Evolutionary conservation across 2,113 vertebrate genomes (phyloP).

Genomic region (Calypte anna): DNA sequence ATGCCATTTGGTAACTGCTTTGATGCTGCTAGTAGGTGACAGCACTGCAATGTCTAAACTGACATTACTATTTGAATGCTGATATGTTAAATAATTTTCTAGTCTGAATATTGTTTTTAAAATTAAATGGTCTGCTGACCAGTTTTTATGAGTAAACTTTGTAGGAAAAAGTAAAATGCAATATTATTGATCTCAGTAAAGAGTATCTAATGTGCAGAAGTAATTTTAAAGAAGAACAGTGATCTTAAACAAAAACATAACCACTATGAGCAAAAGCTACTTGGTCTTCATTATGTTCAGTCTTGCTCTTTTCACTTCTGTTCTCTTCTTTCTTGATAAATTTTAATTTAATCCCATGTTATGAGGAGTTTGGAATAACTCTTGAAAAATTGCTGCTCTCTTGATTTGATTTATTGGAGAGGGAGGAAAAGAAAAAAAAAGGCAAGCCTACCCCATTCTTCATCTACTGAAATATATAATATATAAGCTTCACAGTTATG

Average conservation of each 20-base stretch:
- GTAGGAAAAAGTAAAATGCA: background rate
- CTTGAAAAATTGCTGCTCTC: background rate
- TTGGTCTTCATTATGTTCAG: background rate
- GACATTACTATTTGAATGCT: background rate
- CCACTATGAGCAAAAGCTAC: background rate
- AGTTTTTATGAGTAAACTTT: background rate
- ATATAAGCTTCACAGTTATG: background rate
- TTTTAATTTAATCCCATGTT: background rate
- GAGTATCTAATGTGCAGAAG: background rate
- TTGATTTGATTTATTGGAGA: background rate
- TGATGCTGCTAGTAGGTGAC: background rate
- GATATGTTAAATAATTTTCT: background rate
- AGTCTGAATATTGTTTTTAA: background rate
- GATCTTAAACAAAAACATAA: background rate
- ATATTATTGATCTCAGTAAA: background rate
- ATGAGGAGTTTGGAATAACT: background rate
- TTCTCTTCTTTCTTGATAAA: background rate
- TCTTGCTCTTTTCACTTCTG: background rate
- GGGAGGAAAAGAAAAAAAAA: accelerated
- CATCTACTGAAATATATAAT: background rate
- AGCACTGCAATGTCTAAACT: background rate
- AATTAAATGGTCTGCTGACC: background rate
- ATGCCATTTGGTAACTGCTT: background rate
- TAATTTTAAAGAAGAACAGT: background rate
- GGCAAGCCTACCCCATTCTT: background rate